Base-by-base conservation (phyloP, 2,797 vertebrate species). In the Enoplosus armatus region DNA sequence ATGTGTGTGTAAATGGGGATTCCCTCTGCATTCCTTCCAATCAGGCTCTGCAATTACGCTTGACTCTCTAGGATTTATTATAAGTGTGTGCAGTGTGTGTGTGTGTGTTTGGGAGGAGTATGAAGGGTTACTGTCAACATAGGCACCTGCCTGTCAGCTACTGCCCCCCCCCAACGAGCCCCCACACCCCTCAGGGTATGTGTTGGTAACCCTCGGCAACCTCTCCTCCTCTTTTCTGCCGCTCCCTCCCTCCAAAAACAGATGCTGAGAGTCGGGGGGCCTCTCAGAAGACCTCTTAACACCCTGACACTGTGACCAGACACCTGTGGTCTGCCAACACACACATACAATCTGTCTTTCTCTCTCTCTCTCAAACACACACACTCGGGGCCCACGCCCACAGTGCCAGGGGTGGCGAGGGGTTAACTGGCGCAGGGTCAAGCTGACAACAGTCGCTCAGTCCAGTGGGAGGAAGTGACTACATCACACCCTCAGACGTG, bases 371-470 rank as follows among this genome's bases (percentile, higher is more conserved):
- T 85, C 87, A 77, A 85, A 88, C 82, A 77, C 87, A 93, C 94
- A 94, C 94, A 89, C 94, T 87, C 93, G 89, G 88, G 82, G 89
- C 93, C 92, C 93, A 96, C 94, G 95, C 96, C 96, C 92, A 89
- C 91, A 27, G 92, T 92, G 91, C 89, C 91, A 92, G 86, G 90
- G 89, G 92, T 94, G 93, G 86, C 89, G 73, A 96, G 91, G 95
- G 97, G 97, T 98, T 97, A 98, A 98, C 96, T 93, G 95, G 93
- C 91, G 79, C 90, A 92, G 85, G 96, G 96, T 97, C 96, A 95
- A 93, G 88, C 86, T 95, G 96, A 97, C 96, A 97, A 96, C 93
- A 93, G 93, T 85, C 68, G 80, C 92, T 95, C 92, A 94, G 95
- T 95, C 93, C 94, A 93, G 77, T 79, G 92, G 93, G 95, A 97